These are phyloP conservation scores for Girardinichthys multiradiatus DNA, from an alignment of 2,113 vertebrate species.

Conservation along the genomic window DNA sequence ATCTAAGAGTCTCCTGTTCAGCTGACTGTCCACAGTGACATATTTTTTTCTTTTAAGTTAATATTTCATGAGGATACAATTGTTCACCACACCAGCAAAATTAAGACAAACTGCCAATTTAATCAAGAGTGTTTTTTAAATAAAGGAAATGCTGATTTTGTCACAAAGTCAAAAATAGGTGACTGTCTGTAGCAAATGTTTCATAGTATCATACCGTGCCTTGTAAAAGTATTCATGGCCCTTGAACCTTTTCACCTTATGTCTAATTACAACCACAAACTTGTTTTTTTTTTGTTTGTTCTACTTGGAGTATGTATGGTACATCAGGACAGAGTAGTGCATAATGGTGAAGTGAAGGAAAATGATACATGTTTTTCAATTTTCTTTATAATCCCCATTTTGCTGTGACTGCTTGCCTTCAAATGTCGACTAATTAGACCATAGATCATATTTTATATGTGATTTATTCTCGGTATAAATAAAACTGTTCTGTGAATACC, in stretches of 20 bases:
- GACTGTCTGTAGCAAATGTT: slow-evolving; percentile 21
- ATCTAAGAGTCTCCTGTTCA: slow-evolving; percentile 5
- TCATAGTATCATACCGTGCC: slow-evolving; percentile 17
- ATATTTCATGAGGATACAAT: background rate
- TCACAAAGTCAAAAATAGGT: slow-evolving; percentile 25
- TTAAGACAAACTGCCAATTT: slow-evolving; percentile 30
- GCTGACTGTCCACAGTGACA: slow-evolving; percentile 15
- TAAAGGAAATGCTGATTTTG: background rate
- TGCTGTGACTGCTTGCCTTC: background rate
- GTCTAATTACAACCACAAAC: no score
- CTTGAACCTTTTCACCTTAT: no score
- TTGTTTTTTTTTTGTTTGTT: no score
- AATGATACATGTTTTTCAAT: no score
- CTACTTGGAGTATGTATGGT: no score
- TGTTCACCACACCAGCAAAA: slow-evolving; percentile 27
- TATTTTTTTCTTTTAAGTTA: slow-evolving; percentile 5
- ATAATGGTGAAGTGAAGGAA: background rate
- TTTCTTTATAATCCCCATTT: background rate
- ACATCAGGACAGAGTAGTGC: background rate
- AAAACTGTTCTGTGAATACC: background rate
- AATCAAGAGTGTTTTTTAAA: slow-evolving; percentile 28
- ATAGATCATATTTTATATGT: background rate
- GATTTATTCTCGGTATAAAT: background rate
- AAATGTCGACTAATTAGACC: background rate
- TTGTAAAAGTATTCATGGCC: slow-evolving; percentile 8